Percentiles rank a stretch among this genome's conserved stretches.
phyloP scores from a whole-genome alignment of 2,797 vertebrate genomes.

The Mus minutoides region DNA sequence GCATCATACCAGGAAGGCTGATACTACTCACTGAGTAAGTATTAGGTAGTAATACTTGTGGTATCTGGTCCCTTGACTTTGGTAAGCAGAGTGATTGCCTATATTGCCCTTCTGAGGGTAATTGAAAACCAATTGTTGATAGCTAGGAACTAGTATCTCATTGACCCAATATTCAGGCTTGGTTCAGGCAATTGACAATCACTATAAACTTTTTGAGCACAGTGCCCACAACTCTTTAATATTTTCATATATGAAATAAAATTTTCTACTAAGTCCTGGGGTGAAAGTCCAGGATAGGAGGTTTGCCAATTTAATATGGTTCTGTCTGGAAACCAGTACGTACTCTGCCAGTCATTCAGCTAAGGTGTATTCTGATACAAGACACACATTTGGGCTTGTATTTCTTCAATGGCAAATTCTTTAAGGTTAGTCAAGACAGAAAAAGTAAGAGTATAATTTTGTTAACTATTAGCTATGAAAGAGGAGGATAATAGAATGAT shows the following conservation, averaged over 20 bases:
- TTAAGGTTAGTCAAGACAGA: not conserved
- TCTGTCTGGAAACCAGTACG: not conserved
- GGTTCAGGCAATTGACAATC: not conserved
- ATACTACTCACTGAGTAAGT: not conserved
- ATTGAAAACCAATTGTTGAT: not conserved
- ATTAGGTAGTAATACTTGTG: not conserved
- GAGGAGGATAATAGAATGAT: not conserved
- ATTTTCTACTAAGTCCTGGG: not conserved
- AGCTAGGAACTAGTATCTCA: not conserved
- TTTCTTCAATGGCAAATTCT: not conserved
- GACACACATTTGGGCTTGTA: not conserved
- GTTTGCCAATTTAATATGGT: not conserved
- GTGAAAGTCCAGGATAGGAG: not conserved
- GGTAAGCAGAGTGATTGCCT: not conserved
- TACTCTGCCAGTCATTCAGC: not conserved
- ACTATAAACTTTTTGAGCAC: not conserved
- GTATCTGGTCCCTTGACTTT: not conserved
- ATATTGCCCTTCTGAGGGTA: not conserved
- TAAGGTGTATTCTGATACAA: not conserved
- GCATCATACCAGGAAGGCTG: not conserved
- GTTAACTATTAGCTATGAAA: conserved; percentile 7
- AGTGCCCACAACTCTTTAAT: not conserved
- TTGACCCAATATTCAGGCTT: not conserved
- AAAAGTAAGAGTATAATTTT: not conserved
- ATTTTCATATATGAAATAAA: not conserved